Conservation (phyloP, 2,797 vertebrate genomes). For the Tinamus major region DNA sequence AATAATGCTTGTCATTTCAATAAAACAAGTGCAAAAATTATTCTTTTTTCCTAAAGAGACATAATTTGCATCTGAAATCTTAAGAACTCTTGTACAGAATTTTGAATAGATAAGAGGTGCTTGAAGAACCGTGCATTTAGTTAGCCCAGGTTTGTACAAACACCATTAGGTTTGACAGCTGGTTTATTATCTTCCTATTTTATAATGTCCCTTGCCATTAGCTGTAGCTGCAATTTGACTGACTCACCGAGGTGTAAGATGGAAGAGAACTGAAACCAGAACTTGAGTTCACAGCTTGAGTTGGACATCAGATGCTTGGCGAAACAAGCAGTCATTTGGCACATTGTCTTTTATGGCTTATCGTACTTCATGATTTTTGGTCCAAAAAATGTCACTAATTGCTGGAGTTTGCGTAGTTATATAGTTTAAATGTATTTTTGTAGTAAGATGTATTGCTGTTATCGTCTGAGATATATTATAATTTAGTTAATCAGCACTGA, state of each 20-base stretch:
- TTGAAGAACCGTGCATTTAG: neutral
- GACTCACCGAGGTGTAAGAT: neutral
- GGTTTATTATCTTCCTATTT: neutral
- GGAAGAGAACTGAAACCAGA: neutral
- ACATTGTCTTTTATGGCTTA: neutral
- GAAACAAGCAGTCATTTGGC: neutral
- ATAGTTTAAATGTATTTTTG: neutral
- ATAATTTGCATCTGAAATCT: conserved; percentile 5
- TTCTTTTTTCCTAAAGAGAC: neutral
- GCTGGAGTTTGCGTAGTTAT: accelerated
- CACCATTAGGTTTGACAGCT: neutral
- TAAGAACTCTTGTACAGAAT: neutral
- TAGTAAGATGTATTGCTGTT: neutral
- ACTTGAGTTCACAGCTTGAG: neutral
- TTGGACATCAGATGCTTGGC: neutral
- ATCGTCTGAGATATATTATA: neutral
- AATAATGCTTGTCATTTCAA: neutral
- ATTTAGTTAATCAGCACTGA: neutral
- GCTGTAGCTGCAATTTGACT: neutral
- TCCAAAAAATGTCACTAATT: neutral
- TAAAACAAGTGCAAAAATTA: neutral
- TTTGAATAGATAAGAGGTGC: neutral
- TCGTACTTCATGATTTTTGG: neutral
- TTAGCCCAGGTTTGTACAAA: neutral
- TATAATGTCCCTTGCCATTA: neutral